Percentiles rank a stretch among this genome's conserved stretches.
Conservation (phyloP, 1,140 invertebrate species). For the Procambarus virginalis region DNA sequence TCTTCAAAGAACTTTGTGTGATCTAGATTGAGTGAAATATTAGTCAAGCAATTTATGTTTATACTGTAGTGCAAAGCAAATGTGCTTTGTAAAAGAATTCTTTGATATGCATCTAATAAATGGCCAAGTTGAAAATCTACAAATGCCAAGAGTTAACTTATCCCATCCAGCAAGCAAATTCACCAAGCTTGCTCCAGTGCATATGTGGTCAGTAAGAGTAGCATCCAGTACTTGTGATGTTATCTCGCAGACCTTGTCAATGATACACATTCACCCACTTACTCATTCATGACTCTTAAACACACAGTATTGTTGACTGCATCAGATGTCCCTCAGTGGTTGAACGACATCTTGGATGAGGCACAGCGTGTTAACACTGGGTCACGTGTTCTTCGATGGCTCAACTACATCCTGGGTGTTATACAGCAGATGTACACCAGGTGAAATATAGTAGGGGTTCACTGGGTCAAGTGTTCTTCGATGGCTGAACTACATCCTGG, state of each 20-base stretch:
- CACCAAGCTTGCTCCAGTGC: not conserved
- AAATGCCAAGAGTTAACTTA: not conserved
- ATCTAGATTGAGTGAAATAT: constrained; percentile 24
- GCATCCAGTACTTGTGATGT: not conserved
- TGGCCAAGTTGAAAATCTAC: not conserved
- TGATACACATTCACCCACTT: not conserved
- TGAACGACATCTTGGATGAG: not conserved
- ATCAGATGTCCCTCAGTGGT: not conserved
- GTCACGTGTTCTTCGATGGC: too few species aligned
- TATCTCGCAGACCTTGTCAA: not conserved
- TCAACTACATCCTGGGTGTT: too few species aligned
- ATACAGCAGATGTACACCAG: too few species aligned
- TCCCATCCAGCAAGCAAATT: not conserved
- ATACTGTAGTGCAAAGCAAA: constrained; percentile 20
- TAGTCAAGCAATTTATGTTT: constrained; percentile 32
- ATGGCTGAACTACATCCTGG: too few species aligned
- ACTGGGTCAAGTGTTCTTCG: too few species aligned
- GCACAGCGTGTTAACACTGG: not conserved
- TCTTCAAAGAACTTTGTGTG: constrained; percentile 8
- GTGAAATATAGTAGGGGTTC: too few species aligned
- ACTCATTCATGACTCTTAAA: not conserved
- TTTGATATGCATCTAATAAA: constrained; percentile 4
- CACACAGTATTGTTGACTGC: not conserved
- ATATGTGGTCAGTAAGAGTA: not conserved
- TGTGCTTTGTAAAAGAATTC: not conserved